phyloP scores from a whole-genome alignment of 1,140 invertebrate species.

The Caenorhabditis brenneri region DNA sequence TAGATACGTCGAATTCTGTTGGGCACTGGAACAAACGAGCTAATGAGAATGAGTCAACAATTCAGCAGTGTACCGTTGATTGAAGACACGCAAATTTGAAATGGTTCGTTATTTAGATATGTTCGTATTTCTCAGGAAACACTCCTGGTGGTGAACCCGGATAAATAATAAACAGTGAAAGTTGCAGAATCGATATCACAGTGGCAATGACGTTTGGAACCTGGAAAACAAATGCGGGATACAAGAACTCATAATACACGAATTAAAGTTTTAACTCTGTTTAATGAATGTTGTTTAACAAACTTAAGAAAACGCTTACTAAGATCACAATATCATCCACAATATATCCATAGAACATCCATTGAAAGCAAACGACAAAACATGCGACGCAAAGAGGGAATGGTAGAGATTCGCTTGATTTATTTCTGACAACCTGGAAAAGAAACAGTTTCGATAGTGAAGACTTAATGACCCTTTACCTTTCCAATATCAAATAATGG shows the following conservation, averaged over 20 bases:
- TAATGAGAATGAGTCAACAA: slow-evolving; percentile 27
- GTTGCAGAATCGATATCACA: slow-evolving; percentile 63
- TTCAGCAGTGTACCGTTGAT: background rate
- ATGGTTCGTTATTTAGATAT: background rate
- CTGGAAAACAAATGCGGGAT: slow-evolving; percentile 54
- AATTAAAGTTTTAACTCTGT: background rate
- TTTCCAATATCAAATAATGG: slow-evolving; percentile 58
- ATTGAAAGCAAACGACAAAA: slow-evolving; percentile 65
- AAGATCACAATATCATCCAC: slow-evolving; percentile 70
- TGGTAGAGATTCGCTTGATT: slow-evolving; percentile 66
- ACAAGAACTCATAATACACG: background rate
- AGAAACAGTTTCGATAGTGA: background rate
- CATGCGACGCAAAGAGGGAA: slow-evolving; percentile 67
- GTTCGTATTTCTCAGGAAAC: background rate
- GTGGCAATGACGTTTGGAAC: slow-evolving; percentile 65
- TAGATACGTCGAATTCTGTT: slow-evolving; percentile 9
- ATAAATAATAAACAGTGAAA: slow-evolving; percentile 69
- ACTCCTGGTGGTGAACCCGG: slow-evolving; percentile 43
- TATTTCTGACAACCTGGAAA: slow-evolving; percentile 56
- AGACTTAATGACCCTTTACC: slow-evolving; percentile 51
- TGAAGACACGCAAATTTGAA: background rate
- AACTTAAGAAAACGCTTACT: slow-evolving; percentile 42
- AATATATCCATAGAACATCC: slow-evolving; percentile 67
- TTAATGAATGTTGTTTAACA: background rate
- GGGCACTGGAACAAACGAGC: background rate